Evolutionary conservation across 2,888 invertebrate species (phyloP).

Genomic region (Philereme transversata): DNA sequence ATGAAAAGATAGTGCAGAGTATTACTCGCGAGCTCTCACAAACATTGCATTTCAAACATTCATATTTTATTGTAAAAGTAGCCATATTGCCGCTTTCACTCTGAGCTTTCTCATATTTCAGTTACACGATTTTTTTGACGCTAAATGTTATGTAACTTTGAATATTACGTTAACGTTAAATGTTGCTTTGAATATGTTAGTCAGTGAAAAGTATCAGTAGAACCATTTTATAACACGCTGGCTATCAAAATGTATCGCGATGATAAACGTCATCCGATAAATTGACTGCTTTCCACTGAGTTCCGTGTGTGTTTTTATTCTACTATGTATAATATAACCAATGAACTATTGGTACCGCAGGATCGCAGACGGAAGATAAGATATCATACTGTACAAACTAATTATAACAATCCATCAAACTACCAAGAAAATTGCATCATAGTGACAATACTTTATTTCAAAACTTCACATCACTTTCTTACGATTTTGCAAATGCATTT

Average conservation of each 20-base stretch:
- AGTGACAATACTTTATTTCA: slow-evolving; percentile 15
- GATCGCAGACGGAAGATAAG: slow-evolving; percentile 6
- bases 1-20: slow-evolving; percentile 30
- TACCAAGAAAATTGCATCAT: slow-evolving; percentile 13
- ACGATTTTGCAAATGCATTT: slow-evolving; percentile 2
- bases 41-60: slow-evolving; percentile 30
- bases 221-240: slow-evolving; percentile 10
- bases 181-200: too few species aligned
- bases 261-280: slow-evolving; percentile 4
- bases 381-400: slow-evolving; percentile 11
- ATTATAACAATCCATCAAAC: slow-evolving; percentile 4
- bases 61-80: slow-evolving; percentile 29
- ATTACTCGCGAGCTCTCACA: slow-evolving; percentile 56
- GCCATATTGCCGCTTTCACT: slow-evolving; percentile 28
- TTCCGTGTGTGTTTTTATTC: neutral
- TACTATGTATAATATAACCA: too few species aligned
- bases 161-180: too few species aligned
- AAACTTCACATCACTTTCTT: slow-evolving; percentile 6
- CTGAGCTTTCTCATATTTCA: slow-evolving; percentile 26
- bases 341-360: slow-evolving; percentile 5
- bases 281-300: slow-evolving; percentile 3
- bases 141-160: too few species aligned
- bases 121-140: slow-evolving; percentile 12
- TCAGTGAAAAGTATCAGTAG: slow-evolving; percentile 10
- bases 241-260: slow-evolving; percentile 3